phyloP scores from a whole-genome alignment of 1,140 invertebrate genomes.

The Carposina sasakii region DNA sequence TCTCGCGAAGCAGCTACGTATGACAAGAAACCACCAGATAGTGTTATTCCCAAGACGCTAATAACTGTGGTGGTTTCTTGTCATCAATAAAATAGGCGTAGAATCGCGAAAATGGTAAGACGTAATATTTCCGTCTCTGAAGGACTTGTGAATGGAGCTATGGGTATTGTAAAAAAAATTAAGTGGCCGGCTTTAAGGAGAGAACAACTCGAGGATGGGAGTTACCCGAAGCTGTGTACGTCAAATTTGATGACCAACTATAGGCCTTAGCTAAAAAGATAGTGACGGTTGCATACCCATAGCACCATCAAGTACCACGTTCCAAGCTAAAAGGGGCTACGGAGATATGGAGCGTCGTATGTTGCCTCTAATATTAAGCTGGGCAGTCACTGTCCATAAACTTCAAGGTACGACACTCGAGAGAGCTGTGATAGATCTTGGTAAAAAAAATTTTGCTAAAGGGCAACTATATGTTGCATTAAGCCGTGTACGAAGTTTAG shows the following conservation, averaged over 20 bases:
- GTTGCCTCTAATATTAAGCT: slow-evolving; percentile 47
- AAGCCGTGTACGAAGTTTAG: no score
- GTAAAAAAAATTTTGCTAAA: no score
- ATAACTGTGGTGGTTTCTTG: slow-evolving; percentile 24
- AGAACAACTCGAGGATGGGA: slow-evolving; percentile 29
- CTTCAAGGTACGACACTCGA: slow-evolving; percentile 47
- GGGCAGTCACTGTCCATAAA: slow-evolving; percentile 48
- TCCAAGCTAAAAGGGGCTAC: slow-evolving; percentile 24
- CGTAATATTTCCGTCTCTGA: slow-evolving; percentile 25
- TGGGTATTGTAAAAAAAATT: slow-evolving; percentile 25
- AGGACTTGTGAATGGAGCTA: slow-evolving; percentile 29
- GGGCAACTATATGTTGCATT: no score
- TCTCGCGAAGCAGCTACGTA: slow-evolving; percentile 21
- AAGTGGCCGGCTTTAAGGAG: slow-evolving; percentile 25
- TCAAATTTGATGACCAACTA: slow-evolving; percentile 30
- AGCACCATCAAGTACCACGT: slow-evolving; percentile 15
- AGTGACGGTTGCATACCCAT: slow-evolving; percentile 18
- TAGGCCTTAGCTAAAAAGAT: slow-evolving; percentile 25
- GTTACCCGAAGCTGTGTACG: slow-evolving; percentile 17
- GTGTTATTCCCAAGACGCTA: slow-evolving; percentile 23
- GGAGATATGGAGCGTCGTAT: slow-evolving; percentile 41
- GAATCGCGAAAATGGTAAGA: slow-evolving; percentile 23
- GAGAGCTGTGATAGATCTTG: slow-evolving; percentile 43
- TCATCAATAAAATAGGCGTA: slow-evolving; percentile 11
- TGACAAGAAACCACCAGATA: slow-evolving; percentile 16